Evolutionary conservation across 1,140 invertebrate genomes (phyloP).

Genomic region (Bombus pascuorum): DNA sequence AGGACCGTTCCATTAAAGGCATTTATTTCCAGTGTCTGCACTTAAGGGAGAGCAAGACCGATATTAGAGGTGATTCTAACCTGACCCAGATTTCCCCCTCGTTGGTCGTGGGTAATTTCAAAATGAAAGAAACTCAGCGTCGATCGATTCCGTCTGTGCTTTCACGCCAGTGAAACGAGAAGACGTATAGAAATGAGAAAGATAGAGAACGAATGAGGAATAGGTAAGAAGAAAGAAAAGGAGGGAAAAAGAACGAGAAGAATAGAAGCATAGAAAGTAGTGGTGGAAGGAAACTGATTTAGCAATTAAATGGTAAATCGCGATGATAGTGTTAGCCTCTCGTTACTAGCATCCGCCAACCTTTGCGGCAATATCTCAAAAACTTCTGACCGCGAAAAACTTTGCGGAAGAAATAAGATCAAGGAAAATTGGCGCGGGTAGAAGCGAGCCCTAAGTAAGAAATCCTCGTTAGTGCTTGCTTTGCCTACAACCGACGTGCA

Average conservation of each 20-base stretch:
- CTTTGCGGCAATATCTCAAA: not conserved
- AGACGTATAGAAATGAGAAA: not conserved
- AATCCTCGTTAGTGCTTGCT: constrained; percentile 24
- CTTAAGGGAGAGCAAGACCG: constrained; percentile 45
- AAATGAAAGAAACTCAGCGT: constrained; percentile 17
- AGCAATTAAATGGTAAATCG: constrained; percentile 27
- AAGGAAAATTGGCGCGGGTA: not conserved
- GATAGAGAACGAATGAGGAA: too few species aligned
- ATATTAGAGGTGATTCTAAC: constrained; percentile 58
- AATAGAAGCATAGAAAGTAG: not conserved
- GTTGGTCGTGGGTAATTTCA: constrained; percentile 36
- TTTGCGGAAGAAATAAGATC: not conserved
- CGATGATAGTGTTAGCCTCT: constrained; percentile 22
- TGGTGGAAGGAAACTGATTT: constrained; percentile 5
- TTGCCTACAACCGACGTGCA: not conserved
- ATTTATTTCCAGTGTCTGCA: constrained; percentile 62
- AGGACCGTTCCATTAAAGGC: constrained; percentile 54
- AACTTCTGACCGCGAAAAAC: constrained; percentile 22
- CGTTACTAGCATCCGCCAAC: not conserved
- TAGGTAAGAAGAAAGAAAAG: not conserved
- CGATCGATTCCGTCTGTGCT: constrained; percentile 33
- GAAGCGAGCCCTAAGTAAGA: not conserved
- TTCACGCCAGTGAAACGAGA: not conserved
- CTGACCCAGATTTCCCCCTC: constrained; percentile 42
- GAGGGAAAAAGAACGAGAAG: not conserved